Conservation (phyloP, 2,113 vertebrate genomes). For the Takifugu bimaculatus region DNA sequence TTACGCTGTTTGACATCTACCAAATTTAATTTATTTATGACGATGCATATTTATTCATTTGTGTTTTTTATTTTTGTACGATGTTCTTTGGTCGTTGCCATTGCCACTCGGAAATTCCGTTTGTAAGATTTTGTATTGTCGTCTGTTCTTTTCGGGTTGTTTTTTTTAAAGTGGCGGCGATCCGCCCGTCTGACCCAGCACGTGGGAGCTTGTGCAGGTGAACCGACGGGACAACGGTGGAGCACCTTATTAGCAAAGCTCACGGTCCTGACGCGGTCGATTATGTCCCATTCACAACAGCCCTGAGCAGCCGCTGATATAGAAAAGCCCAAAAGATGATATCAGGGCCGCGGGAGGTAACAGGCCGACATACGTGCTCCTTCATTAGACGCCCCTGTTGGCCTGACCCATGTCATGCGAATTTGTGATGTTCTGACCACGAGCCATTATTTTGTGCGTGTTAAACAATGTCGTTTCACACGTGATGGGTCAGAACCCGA, state of each 20-base stretch:
- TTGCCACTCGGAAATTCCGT: slow-evolving; percentile 25
- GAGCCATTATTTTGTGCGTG: slow-evolving; percentile 30
- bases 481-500: slow-evolving; percentile 32
- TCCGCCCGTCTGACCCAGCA: slow-evolving; percentile 36
- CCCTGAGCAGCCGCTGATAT: slow-evolving; percentile 1
- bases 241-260: slow-evolving; percentile 15
- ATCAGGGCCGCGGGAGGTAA: slow-evolving; percentile 9
- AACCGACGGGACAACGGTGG: slow-evolving; percentile 21
- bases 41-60: slow-evolving; percentile 76
- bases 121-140: slow-evolving; percentile 31
- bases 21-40: slow-evolving; percentile 76
- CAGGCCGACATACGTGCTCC: neutral
- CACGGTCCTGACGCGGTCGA: neutral
- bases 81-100: slow-evolving; percentile 24
- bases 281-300: neutral
- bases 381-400: slow-evolving; percentile 6
- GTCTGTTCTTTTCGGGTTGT: slow-evolving; percentile 33
- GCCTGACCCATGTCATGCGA: neutral
- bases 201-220: slow-evolving; percentile 45
- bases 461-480: slow-evolving; percentile 22
- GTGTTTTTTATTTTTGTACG: slow-evolving; percentile 68
- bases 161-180: slow-evolving; percentile 11
- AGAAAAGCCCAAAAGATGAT: slow-evolving; percentile 1
- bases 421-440: neutral
- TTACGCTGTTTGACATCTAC: slow-evolving; percentile 65